Evolutionary conservation across 2,113 vertebrate species (phyloP).

Genomic region (Oostethus manadensis): DNA sequence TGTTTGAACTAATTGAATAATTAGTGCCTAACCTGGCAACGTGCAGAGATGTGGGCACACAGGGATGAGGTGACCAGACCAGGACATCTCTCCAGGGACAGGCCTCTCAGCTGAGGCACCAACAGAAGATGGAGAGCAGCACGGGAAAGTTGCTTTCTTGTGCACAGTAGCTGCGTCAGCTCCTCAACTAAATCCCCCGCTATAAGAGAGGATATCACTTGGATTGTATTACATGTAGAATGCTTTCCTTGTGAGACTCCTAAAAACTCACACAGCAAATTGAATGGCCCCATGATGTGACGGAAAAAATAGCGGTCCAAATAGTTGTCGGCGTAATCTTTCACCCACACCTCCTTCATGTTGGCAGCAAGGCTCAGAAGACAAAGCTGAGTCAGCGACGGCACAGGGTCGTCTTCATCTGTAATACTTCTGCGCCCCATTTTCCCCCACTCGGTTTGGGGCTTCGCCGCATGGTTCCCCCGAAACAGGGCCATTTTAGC

Average conservation of each 20-base stretch:
- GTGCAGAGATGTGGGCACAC: constrained; percentile 63
- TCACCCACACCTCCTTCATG: constrained; percentile 78
- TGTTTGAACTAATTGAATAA: too few relatives aligned
- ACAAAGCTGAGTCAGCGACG: constrained; percentile 62
- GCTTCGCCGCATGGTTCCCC: constrained; percentile 2
- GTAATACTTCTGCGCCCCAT: constrained; percentile 8
- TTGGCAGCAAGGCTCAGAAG: constrained; percentile 74
- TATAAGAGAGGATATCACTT: constrained; percentile 17
- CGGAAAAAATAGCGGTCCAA: constrained; percentile 77
- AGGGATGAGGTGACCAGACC: constrained; percentile 69
- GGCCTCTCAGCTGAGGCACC: constrained; percentile 72
- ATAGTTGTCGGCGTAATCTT: constrained; percentile 77
- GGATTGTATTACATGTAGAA: too few relatives aligned
- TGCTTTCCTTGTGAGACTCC: too few relatives aligned
- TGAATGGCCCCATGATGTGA: constrained; percentile 81
- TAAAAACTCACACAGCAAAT: constrained; percentile 70
- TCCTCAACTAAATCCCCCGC: constrained; percentile 72
- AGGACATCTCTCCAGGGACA: constrained; percentile 69
- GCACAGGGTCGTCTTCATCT: constrained; percentile 22
- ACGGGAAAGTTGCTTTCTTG: constrained; percentile 66
- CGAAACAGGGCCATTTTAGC: constrained; percentile 53
- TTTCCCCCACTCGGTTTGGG: neutral
- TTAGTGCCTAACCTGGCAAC: constrained; percentile 74
- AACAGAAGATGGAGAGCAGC: constrained; percentile 80
- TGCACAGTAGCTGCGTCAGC: constrained; percentile 66